Percentiles rank a stretch among this genome's conserved stretches.
Evolutionary conservation across 2,797 vertebrate genomes (phyloP).

Genomic region (Perodicticus potto): DNA sequence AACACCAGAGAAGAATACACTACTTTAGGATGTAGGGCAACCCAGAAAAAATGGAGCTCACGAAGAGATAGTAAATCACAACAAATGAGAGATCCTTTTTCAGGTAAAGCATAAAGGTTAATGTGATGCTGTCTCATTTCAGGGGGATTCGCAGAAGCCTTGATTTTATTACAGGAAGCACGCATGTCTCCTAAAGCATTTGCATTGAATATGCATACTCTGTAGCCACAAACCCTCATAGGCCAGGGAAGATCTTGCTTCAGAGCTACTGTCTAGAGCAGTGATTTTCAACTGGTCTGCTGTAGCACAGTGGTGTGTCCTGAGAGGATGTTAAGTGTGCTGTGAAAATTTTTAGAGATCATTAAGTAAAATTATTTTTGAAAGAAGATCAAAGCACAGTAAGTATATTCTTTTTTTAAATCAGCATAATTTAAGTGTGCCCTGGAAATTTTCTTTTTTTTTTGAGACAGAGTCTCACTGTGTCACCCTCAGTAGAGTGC

Average conservation of each 20-base stretch:
- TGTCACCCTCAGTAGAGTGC: too few relatives aligned
- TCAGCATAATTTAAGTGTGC: too few relatives aligned
- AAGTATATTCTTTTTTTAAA: too few relatives aligned
- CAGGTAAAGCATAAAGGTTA: constrained; percentile 60
- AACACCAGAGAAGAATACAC: not conserved
- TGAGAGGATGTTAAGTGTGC: too few relatives aligned
- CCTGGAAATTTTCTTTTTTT: too few relatives aligned
- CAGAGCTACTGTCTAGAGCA: constrained; percentile 35
- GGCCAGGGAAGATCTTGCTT: constrained; percentile 53
- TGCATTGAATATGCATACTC: constrained; percentile 33
- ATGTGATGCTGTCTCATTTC: constrained; percentile 56
- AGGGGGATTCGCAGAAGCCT: constrained; percentile 67
- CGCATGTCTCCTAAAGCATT: constrained; percentile 62
- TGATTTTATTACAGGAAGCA: constrained; percentile 78
- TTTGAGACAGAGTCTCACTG: too few relatives aligned
- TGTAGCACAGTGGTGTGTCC: too few relatives aligned
- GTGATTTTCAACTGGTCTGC: too few relatives aligned
- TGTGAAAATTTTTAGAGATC: too few relatives aligned
- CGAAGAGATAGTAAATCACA: not conserved
- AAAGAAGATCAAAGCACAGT: too few relatives aligned
- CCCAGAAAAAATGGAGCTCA: not conserved
- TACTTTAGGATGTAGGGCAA: not conserved
- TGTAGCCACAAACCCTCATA: constrained; percentile 66
- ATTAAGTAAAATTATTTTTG: too few relatives aligned
- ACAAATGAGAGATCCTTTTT: not conserved